phyloP scores from a whole-genome alignment of 2,113 vertebrate species.

The Ceuthmochares aereus region DNA sequence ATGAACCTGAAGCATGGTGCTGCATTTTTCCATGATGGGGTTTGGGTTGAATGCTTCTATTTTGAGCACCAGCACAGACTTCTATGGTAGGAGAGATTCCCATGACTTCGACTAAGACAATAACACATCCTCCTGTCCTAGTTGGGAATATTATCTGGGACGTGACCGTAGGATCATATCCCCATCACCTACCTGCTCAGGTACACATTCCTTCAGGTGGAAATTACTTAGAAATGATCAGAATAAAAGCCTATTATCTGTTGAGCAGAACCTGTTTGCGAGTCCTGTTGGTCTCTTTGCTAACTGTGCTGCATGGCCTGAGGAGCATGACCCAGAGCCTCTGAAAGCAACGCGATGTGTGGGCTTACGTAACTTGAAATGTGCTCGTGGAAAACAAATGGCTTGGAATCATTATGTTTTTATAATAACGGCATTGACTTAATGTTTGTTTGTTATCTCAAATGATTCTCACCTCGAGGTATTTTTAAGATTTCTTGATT shows the following conservation, averaged over 20 bases:
- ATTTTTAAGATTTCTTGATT: background rate
- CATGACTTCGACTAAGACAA: background rate
- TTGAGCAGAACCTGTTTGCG: background rate
- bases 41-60: background rate
- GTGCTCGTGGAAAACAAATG: background rate
- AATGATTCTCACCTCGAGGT: background rate
- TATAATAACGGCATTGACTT: background rate
- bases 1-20: background rate
- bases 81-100: background rate
- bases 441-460: background rate
- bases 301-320: slow-evolving; percentile 54
- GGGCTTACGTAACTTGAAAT: background rate
- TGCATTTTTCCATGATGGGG: background rate
- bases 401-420: background rate
- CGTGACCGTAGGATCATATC: background rate
- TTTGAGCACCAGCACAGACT: background rate
- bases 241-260: background rate
- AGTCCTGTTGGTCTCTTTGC: background rate
- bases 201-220: background rate
- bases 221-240: background rate
- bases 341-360: background rate
- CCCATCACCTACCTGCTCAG: background rate
- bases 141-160: background rate
- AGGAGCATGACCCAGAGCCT: slow-evolving; percentile 48
- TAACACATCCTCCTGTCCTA: background rate